These are phyloP conservation scores for Flexamia atlantica DNA, from an alignment of 2,888 invertebrate genomes.

Conservation along the genomic window DNA sequence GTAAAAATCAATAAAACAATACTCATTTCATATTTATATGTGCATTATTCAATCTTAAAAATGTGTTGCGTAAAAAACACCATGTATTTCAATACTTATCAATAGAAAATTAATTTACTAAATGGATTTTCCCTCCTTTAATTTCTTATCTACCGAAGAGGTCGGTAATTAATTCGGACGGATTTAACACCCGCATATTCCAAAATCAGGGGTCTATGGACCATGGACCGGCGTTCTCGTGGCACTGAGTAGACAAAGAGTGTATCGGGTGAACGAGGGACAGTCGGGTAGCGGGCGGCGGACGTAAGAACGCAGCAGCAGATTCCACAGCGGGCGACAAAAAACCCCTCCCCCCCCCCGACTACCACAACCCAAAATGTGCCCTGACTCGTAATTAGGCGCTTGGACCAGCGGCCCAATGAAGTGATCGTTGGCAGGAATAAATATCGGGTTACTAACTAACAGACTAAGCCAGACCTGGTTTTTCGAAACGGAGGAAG, in stretches of 20 bases:
- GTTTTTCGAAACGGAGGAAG: conserved; percentile 6
- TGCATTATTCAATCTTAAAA: too few relatives aligned
- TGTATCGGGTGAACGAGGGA: conserved; percentile 7
- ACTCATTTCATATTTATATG: too few relatives aligned
- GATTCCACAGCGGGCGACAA: conserved; percentile 2
- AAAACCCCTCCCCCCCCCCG: not conserved
- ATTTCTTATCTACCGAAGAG: too few relatives aligned
- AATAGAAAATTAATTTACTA: too few relatives aligned
- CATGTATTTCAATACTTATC: too few relatives aligned
- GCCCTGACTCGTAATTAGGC: conserved; percentile 50
- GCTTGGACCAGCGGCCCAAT: conserved; percentile 49
- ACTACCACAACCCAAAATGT: conserved; percentile 45
- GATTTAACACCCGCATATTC: too few relatives aligned
- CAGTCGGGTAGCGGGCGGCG: conserved; percentile 5
- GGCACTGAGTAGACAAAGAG: conserved; percentile 32
- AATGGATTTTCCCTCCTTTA: too few relatives aligned
- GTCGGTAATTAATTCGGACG: too few relatives aligned
- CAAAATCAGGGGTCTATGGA: too few relatives aligned
- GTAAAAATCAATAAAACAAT: too few relatives aligned
- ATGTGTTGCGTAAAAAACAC: too few relatives aligned
- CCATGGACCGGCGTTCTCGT: too few relatives aligned
- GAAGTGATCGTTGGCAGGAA: conserved; percentile 47
- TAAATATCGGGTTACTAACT: conserved; percentile 42
- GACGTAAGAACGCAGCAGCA: conserved; percentile 7
- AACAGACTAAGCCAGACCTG: conserved; percentile 19